phyloP scores from a whole-genome alignment of 2,888 invertebrate genomes.

The Eurois occulta region DNA sequence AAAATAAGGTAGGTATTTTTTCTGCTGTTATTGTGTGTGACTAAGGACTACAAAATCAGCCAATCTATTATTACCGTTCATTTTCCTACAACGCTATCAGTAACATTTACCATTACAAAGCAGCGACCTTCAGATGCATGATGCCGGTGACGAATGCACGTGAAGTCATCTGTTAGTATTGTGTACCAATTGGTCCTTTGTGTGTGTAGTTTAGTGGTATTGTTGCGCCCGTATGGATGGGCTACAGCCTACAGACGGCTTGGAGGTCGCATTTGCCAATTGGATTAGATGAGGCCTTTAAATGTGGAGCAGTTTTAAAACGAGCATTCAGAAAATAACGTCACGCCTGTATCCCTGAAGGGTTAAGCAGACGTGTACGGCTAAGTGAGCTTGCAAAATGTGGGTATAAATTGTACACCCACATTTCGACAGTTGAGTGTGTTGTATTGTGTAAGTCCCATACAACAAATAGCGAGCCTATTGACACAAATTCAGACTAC shows the following conservation, averaged over 20 bases:
- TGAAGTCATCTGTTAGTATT: conserved; percentile 51
- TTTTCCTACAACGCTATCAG: conserved; percentile 47
- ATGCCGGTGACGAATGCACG: conserved; percentile 63
- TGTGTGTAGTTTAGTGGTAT: conserved; percentile 44
- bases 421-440: background rate
- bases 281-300: conserved; percentile 8
- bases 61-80: conserved; percentile 17
- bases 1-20: background rate
- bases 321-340: background rate
- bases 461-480: background rate
- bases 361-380: background rate
- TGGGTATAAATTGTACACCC: background rate
- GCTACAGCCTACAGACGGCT: background rate
- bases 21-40: conserved; percentile 12
- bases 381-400: background rate
- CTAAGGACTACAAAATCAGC: conserved; percentile 29
- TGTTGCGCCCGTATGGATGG: conserved; percentile 34
- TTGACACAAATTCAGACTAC: background rate
- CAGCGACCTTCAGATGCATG: conserved; percentile 52
- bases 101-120: conserved; percentile 39
- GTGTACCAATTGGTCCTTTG: conserved; percentile 64
- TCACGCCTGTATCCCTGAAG: background rate
- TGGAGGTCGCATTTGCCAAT: conserved; percentile 35
- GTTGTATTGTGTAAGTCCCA: background rate
- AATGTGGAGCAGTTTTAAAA: conserved; percentile 14